Evolutionary conservation across 2,113 vertebrate genomes (phyloP).

Genomic region (Chamaetylas fuelleborni): DNA sequence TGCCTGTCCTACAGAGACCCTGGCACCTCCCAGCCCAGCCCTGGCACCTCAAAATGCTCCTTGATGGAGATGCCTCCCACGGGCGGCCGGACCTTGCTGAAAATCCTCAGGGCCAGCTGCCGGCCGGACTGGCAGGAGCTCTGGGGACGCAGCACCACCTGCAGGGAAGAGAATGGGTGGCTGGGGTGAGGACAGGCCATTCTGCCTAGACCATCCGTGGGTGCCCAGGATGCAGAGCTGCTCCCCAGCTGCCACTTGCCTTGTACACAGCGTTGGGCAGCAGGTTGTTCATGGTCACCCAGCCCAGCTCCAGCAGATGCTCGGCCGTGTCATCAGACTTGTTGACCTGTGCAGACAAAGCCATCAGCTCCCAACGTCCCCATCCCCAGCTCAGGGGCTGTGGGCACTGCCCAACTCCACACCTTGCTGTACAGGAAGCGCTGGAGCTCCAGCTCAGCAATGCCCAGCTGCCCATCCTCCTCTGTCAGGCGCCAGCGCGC

Average conservation of each 20-base stretch:
- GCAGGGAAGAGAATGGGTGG: neutral
- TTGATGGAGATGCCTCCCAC: slow-evolving; percentile 98
- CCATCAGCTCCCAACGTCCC: neutral
- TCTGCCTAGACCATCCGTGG: neutral
- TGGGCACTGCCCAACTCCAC: neutral
- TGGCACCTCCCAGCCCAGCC: neutral
- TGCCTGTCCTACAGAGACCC: fast-evolving
- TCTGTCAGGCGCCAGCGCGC: slow-evolving; percentile 96
- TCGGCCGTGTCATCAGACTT: slow-evolving; percentile 98
- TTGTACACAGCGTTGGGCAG: slow-evolving; percentile 95
- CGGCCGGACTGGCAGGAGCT: slow-evolving; percentile 89
- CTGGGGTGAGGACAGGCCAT: neutral
- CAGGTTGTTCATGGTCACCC: slow-evolving; percentile 98
- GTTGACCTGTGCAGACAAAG: slow-evolving; percentile 81
- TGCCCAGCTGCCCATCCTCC: slow-evolving; percentile 96
- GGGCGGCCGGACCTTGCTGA: slow-evolving; percentile 97
- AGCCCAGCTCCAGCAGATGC: slow-evolving; percentile 94
- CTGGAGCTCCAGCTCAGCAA: slow-evolving; percentile 95
- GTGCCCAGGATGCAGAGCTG: neutral
- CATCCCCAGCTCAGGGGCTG: neutral
- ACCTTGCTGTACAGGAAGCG: slow-evolving; percentile 99
- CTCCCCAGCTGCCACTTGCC: slow-evolving; percentile 68
- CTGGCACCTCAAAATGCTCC: slow-evolving; percentile 93
- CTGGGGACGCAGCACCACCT: slow-evolving; percentile 98
- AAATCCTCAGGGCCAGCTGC: slow-evolving; percentile 93